Percentiles rank a stretch among this genome's conserved stretches.
phyloP scores from a whole-genome alignment of 2,797 vertebrate species.

The Gallinago nigripennis region DNA sequence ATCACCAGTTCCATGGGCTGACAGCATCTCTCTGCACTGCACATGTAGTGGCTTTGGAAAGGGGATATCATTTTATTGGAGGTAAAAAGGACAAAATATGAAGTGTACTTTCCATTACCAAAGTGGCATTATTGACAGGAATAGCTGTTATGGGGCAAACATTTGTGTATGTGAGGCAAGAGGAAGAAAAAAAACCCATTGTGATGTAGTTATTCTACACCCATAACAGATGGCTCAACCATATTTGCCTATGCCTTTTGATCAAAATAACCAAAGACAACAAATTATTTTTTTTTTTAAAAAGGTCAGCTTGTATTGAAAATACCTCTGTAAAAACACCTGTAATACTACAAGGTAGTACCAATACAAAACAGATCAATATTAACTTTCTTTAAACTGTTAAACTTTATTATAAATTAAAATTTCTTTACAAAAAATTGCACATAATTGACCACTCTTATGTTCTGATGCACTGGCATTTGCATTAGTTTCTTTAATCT shows the following conservation, averaged over 20 bases:
- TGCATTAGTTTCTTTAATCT: conserved; percentile 86
- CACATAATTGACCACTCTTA: conserved; percentile 88
- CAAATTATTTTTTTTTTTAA: not conserved
- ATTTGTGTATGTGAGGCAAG: not conserved
- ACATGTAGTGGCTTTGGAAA: not conserved
- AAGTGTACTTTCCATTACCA: not conserved
- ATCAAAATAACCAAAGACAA: conserved; percentile 54
- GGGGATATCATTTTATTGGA: not conserved
- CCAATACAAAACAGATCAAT: conserved; percentile 81
- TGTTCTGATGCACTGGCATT: conserved; percentile 85
- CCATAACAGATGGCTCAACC: not conserved
- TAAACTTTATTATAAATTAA: conserved; percentile 92
- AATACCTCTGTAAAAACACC: conserved; percentile 87
- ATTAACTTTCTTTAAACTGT: conserved; percentile 84
- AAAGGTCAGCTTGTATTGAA: conserved; percentile 79
- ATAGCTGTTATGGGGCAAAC: not conserved
- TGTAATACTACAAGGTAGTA: conserved; percentile 79
- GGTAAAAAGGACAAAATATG: not conserved
- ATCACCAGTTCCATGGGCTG: not conserved
- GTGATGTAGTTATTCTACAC: not conserved
- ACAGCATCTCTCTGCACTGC: not conserved
- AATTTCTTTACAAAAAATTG: conserved; percentile 89
- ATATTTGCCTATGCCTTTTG: not conserved
- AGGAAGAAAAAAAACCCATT: not conserved
- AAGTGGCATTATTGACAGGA: not conserved